Percentiles rank a stretch among this genome's conserved stretches.
phyloP scores from a whole-genome alignment of 2,797 vertebrate genomes.

The Sphenopsis melanotis region DNA sequence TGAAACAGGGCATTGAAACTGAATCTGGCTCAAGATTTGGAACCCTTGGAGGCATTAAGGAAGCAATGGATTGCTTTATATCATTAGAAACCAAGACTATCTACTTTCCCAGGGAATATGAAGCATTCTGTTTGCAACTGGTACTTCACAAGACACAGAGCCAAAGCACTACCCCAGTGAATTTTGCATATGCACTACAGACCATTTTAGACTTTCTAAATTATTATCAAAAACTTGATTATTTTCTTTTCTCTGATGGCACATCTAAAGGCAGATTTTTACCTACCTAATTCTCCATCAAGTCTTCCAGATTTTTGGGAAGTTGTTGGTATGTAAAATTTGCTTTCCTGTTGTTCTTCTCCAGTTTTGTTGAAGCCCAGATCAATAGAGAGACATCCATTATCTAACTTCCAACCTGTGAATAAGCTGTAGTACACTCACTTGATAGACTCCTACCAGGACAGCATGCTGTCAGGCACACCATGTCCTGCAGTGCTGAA shows the following conservation, averaged over 20 bases:
- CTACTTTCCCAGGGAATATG: background rate
- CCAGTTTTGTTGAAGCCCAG: background rate
- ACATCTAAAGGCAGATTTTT: background rate
- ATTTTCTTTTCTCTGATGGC: background rate
- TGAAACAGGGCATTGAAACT: background rate
- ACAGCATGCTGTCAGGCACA: background rate
- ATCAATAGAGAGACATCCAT: background rate
- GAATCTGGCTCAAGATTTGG: background rate
- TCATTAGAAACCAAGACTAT: background rate
- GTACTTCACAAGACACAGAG: background rate
- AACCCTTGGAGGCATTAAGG: background rate
- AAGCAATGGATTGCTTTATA: background rate
- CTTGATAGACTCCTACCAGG: background rate
- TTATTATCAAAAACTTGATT: background rate
- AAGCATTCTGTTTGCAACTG: background rate
- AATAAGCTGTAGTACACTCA: background rate
- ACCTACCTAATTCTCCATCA: background rate
- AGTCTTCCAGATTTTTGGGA: background rate
- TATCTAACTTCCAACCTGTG: background rate
- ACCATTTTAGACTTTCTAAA: background rate
- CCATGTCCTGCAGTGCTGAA: accelerated
- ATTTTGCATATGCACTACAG: background rate
- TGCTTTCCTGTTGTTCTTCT: background rate
- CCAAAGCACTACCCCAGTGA: background rate
- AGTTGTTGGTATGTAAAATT: background rate